Base-by-base conservation (phyloP, 2,113 vertebrate genomes). In the Abramis brama region DNA sequence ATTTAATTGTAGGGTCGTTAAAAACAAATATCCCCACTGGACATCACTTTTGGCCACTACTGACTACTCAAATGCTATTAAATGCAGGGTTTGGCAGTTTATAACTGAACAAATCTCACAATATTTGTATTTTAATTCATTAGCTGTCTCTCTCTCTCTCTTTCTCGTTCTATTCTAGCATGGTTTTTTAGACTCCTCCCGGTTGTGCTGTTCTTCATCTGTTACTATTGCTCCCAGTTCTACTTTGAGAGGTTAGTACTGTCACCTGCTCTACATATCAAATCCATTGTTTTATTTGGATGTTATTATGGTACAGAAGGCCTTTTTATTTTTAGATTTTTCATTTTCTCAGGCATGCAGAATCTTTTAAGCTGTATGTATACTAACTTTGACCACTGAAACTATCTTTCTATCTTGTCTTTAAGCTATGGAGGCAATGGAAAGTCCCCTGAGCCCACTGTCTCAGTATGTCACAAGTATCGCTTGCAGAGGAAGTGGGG, bases 151-250 rank as follows among this genome's bases (percentile, higher is more conserved):
- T 83, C 1, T 55, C 1, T 55, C 13, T 77, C 2, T n/a, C n/a
- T n/a, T 70, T 90, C 64, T 62, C 60, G 70, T 77, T 78, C 85
- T 77, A 55, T 81, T 86, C 25, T 85, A 95, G 95, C 89, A 92
- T 94, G 93, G 93, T 93, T 91, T 88, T 88, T 93, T 64, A 92
- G 92, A 89, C 90, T 94, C 90, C 45, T 93, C 68, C 92, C 91
- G 15, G 39, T 93, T 71, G 85, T 94, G 84, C 43, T 95, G 68
- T 86, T 94, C 87, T 92, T 94, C 86, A 68, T 93, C 89, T 91
- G 88, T 43, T 95, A 93, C 89, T 94, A 93, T 91, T 93, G 68
- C 78, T 93, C 90, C 78, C 88, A 93, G 70, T 45, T 86, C 81
- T 90, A 93, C 87, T 70, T 93, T 60, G 90, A 91, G 66, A 94